phyloP scores from a whole-genome alignment of 2,113 vertebrate species.

The Alligator sinensis region DNA sequence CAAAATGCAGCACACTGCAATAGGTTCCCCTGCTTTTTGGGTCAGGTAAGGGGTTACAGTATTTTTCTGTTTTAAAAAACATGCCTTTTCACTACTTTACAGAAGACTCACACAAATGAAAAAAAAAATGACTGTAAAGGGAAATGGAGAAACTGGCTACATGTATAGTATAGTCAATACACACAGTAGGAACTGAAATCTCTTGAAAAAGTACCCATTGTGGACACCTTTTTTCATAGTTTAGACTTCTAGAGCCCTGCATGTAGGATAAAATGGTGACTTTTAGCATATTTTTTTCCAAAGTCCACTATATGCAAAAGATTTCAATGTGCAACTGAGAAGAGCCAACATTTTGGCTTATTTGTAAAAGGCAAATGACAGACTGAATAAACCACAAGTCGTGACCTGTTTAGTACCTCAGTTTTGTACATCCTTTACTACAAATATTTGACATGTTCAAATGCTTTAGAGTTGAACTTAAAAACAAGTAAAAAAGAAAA shows the following conservation, averaged over 20 bases:
- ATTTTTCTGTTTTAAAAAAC: not conserved
- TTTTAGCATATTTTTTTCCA: not conserved
- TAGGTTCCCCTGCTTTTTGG: not conserved
- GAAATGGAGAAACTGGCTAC: not conserved
- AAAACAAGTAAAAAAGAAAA: not conserved
- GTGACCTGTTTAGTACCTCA: not conserved
- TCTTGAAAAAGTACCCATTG: not conserved
- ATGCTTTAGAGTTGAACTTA: not conserved
- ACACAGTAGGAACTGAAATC: not conserved
- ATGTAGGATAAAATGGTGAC: not conserved
- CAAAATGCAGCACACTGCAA: not conserved
- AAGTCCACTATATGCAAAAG: not conserved
- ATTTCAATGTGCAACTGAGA: not conserved
- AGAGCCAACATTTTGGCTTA: not conserved
- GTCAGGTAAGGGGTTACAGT: not conserved
- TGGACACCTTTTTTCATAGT: not conserved
- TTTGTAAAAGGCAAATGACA: not conserved
- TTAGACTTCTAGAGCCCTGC: rapidly evolving
- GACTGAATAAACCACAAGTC: not conserved
- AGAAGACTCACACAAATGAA: not conserved
- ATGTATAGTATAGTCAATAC: not conserved
- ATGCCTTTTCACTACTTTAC: not conserved
- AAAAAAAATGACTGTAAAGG: not conserved
- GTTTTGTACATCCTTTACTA: not conserved
- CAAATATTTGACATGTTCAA: not conserved